Conservation (phyloP, 2,797 vertebrate species). For the Clarias platycephalus region DNA sequence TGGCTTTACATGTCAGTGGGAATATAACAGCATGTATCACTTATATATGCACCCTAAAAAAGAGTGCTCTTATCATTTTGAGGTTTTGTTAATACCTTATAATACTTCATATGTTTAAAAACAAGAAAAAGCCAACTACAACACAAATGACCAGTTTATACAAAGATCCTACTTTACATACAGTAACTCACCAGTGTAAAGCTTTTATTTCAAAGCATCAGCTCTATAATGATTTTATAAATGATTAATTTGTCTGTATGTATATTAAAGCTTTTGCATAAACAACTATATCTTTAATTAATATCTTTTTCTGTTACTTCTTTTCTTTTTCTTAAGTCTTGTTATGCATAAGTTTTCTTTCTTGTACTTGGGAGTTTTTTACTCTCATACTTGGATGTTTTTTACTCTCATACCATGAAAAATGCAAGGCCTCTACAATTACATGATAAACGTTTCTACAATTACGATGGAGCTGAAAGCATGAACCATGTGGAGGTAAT, state of each 20-base stretch:
- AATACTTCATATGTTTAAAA: background rate
- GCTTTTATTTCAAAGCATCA: background rate
- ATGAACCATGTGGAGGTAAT: background rate
- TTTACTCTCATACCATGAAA: background rate
- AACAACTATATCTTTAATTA: background rate
- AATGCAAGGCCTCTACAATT: background rate
- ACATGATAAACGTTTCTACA: background rate
- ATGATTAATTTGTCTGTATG: background rate
- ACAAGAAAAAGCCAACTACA: background rate
- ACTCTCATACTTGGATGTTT: background rate
- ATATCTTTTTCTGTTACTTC: background rate
- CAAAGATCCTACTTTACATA: background rate
- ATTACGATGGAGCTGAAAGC: background rate
- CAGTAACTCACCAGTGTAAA: background rate
- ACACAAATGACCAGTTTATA: background rate
- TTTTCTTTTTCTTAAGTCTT: background rate
- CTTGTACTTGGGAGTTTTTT: background rate
- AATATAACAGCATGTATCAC: background rate
- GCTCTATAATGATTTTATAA: background rate
- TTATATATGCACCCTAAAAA: background rate
- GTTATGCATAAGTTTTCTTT: background rate
- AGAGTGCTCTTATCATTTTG: too few relatives aligned
- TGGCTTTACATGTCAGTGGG: background rate
- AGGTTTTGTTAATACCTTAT: background rate
- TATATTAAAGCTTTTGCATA: background rate